Percentiles rank a stretch among this genome's conserved stretches.
Conservation (phyloP, 2,888 invertebrate genomes). For the Leptopilina syphax region DNA sequence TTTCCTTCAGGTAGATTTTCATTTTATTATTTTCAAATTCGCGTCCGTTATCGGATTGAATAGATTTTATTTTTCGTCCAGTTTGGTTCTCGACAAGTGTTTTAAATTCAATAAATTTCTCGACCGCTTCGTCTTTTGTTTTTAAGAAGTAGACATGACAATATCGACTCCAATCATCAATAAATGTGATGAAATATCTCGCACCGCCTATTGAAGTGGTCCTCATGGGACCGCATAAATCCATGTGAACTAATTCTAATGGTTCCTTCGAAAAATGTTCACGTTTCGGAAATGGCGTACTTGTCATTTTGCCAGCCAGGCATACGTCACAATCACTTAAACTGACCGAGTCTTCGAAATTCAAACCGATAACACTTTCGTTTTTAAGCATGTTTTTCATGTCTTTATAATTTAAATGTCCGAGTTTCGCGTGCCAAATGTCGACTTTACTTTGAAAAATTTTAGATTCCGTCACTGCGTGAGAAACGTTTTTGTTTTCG, state of each 20-base stretch:
- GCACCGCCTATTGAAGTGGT: constrained; percentile 49
- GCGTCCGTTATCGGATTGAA: constrained; percentile 53
- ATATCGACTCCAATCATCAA: constrained; percentile 58
- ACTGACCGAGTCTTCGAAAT: not conserved
- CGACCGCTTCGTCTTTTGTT: constrained; percentile 49
- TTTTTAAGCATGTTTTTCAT: constrained; percentile 31
- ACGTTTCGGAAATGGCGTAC: constrained; percentile 34
- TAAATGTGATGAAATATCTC: constrained; percentile 59
- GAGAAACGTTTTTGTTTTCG: constrained; percentile 30
- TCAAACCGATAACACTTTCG: constrained; percentile 15
- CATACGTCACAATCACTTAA: constrained; percentile 1
- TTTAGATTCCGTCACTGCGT: constrained; percentile 6
- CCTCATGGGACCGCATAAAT: constrained; percentile 55
- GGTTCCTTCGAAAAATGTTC: too few species aligned
- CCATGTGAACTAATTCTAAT: constrained; percentile 54
- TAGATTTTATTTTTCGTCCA: constrained; percentile 50
- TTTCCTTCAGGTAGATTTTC: constrained; percentile 35
- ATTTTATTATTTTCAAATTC: constrained; percentile 50
- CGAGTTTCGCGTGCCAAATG: constrained; percentile 48
- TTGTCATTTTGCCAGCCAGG: constrained; percentile 14
- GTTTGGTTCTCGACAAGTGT: constrained; percentile 53
- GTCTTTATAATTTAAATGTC: constrained; percentile 49
- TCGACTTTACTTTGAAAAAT: not conserved
- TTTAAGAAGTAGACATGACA: constrained; percentile 53
- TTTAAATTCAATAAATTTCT: constrained; percentile 53